Evolutionary conservation across 2,797 vertebrate species (phyloP).

Genomic region (Mus caroli): DNA sequence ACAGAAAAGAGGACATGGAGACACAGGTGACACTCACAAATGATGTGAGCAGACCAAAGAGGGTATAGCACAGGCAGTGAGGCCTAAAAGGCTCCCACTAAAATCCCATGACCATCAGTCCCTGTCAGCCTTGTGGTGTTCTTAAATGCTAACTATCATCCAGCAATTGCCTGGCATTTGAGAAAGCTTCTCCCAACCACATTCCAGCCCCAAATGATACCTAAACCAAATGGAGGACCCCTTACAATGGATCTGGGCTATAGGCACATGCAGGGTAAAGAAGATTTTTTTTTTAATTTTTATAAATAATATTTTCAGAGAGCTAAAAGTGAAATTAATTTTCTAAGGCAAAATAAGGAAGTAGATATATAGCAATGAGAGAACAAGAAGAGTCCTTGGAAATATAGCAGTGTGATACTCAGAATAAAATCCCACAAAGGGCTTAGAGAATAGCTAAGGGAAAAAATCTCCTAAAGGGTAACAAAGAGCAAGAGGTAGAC

Average conservation of each 20-base stretch:
- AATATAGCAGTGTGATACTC: not conserved
- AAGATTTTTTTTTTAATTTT: not conserved
- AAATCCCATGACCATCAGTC: not conserved
- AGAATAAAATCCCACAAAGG: not conserved
- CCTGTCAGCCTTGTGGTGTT: not conserved
- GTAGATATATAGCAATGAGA: not conserved
- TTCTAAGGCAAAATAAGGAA: not conserved
- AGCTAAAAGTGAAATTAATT: not conserved
- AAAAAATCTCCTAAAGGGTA: not conserved
- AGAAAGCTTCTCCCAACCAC: not conserved
- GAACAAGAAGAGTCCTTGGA: not conserved
- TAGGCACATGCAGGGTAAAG: not conserved
- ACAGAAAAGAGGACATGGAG: not conserved
- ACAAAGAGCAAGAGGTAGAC: not conserved
- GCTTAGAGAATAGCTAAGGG: not conserved
- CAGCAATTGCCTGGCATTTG: not conserved
- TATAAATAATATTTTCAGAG: not conserved
- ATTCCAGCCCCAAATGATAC: not conserved
- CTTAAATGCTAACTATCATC: not conserved
- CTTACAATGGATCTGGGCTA: not conserved
- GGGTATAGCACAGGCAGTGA: too few relatives aligned
- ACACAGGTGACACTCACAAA: not conserved
- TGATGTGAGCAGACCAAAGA: not conserved
- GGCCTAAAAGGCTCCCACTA: not conserved
- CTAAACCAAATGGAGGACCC: not conserved